Evolutionary conservation across 2,797 vertebrate genomes (phyloP), one percentile per base, ranked within the genome.

Genomic region (Iguana delicatissima): DNA sequence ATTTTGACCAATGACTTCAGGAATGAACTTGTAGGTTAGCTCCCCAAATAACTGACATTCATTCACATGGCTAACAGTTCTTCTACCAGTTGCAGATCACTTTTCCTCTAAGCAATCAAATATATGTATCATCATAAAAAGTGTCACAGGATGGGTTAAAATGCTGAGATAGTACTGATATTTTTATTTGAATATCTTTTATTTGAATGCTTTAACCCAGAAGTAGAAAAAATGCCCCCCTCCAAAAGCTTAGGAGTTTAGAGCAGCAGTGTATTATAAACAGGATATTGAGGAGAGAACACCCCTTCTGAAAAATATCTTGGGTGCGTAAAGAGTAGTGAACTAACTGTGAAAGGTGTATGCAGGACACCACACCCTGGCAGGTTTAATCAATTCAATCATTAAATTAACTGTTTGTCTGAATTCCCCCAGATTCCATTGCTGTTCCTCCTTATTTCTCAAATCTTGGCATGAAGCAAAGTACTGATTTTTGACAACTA

Each of bases 361-460:
- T 9, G n/a, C 29, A 35, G 18, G 6, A 18, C 18, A 12, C 52
- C 8, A 1, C 22, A 9, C 46, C 10, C 24, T 22, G 38, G 38
- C 24, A 29, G 14, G 2, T 29, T 57, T 24, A 18, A 22, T n/a
- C 32, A 81, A 4, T 81, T 22, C 16, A n/a, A 6, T 81, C 20
- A 13, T 79, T 59, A 35, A 18, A 35, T 57, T 32, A 35, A 55
- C 64, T 67, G 12, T 67, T 84, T 29, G 24, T 29, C 50, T 57
- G n/a, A 85, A 55, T 55, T 42, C 46, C 72, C 1, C 50, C 72
- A 86, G 79, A 92, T 74, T 91, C 87, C 42, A 76, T 81, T n/a
- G 24, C 93, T 85, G 84, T 0, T 92, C 89, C 93, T 95, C 91
- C 91, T 91, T 69, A 50, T 93, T 91, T 85, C 52, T 95, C 93